Evolutionary conservation across 2,888 invertebrate genomes (phyloP), one percentile per base, ranked within the genome.

Genomic region (Trichacis sp.): DNA sequence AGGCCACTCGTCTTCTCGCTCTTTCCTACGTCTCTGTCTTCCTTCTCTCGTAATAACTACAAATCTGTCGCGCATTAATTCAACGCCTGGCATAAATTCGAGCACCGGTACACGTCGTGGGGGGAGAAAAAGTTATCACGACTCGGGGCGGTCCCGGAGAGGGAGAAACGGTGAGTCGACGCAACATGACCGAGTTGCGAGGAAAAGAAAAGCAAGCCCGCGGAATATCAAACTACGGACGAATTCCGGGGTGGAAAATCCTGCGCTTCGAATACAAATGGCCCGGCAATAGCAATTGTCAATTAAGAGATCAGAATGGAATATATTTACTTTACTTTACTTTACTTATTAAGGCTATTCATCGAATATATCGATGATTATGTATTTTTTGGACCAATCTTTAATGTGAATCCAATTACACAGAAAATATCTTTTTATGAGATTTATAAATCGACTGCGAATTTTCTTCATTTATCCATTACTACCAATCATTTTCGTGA

Each of bases 31-130:
- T 46, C 53, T 47, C 55, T 54, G 30, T 55, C 68, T 65, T 66
- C 68, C 66, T 68, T 69, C 62, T 70, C 76, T 77, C 76, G 79
- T 80, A 80, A 81, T 80, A 82, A 81, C 81, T 81, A 82, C 83
- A 82, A 83, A 83, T 82, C 82, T 83, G 83, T 84, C 83, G 79
- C 79, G 77, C 83, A 82, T 83, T 83, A 82, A 83, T 83, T 84
- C 81, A 79, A 79, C 76, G 80, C 76, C 79, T 77, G 74, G 82
- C 81, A 81, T 83, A 82, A 84, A 82, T 84, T 83, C 76, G 76
- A 78, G 74, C 62, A 45, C 60, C 48, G 52, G 46, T 64, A 64
- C 73, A 77, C 71, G 75, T 76, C 76, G 73, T 75, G 73, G 73
- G 72, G 77, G 75, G 75, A 75, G 75, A 79, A 80, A 79, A 80